These are phyloP conservation scores for Alca torda DNA, from an alignment of 2,797 vertebrate species.

Conservation along the genomic window DNA sequence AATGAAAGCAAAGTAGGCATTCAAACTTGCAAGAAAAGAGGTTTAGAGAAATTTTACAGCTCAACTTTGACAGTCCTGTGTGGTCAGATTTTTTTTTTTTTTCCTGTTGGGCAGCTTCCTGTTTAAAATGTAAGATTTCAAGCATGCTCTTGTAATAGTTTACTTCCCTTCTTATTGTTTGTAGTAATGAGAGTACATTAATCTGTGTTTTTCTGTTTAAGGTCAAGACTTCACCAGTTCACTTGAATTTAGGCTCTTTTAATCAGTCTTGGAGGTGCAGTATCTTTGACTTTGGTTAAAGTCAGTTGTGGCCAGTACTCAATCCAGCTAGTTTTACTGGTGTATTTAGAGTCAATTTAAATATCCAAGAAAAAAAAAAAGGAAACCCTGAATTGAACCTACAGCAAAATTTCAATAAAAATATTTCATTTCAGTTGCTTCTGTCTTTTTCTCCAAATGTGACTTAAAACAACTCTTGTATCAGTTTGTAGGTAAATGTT, in stretches of 20 bases:
- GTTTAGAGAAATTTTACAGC: not conserved
- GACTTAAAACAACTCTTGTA: not conserved
- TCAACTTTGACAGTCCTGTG: not conserved
- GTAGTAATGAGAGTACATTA: not conserved
- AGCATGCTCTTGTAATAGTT: not conserved
- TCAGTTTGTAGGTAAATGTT: not conserved
- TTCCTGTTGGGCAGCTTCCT: not conserved
- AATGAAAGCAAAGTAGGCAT: not conserved
- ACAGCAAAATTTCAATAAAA: not conserved
- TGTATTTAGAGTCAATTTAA: not conserved
- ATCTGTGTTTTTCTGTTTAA: not conserved
- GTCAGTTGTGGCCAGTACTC: not conserved
- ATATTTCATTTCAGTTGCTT: not conserved
- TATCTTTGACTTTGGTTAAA: not conserved
- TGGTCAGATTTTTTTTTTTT: not conserved
- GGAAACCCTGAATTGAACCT: not conserved
- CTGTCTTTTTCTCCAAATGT: not conserved
- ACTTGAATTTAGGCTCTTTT: not conserved
- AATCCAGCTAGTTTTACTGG: not conserved
- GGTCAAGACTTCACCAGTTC: not conserved
- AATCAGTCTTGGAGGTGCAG: not conserved
- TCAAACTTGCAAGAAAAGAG: not conserved
- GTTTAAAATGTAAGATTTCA: slow-evolving; percentile 19
- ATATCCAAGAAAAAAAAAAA: not conserved
- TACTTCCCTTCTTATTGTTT: slow-evolving; percentile 7